Percentiles rank a stretch among this genome's conserved stretches.
Evolutionary conservation across 2,797 vertebrate genomes (phyloP).

Genomic region (Basileuterus tristriatus): DNA sequence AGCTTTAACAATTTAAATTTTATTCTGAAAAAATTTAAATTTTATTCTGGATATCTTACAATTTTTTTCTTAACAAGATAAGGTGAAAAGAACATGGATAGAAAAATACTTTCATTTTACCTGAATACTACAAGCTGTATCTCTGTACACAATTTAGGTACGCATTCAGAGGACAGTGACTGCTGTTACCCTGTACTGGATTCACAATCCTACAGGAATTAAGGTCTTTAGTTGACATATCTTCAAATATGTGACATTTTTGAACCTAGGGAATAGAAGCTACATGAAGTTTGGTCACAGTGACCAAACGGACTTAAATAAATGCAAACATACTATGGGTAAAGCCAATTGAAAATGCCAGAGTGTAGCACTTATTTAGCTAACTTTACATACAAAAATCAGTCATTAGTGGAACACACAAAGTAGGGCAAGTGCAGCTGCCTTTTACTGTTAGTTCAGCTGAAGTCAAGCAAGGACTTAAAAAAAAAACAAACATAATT

Average conservation of each 20-base stretch:
- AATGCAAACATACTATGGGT: not conserved
- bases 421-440: not conserved
- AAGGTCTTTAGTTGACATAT: not conserved
- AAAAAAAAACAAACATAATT: not conserved
- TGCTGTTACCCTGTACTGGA: not conserved
- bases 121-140: not conserved
- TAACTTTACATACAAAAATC: not conserved
- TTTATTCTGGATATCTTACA: not conserved
- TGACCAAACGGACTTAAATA: rapidly evolving
- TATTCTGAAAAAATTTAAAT: not conserved
- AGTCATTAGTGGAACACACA: not conserved
- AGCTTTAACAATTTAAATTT: not conserved
- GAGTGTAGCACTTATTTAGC: not conserved
- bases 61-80: not conserved
- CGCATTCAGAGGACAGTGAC: rapidly evolving
- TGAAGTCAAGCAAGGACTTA: not conserved
- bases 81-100: not conserved
- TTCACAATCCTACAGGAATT: not conserved
- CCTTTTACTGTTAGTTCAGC: not conserved
- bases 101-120: not conserved
- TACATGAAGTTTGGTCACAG: not conserved
- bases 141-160: not conserved
- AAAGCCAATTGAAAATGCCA: not conserved
- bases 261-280: not conserved
- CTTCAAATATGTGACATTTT: not conserved